These are phyloP conservation scores for Trinorchestia longiramus DNA, from an alignment of 1,140 invertebrate species.

Conservation along the genomic window DNA sequence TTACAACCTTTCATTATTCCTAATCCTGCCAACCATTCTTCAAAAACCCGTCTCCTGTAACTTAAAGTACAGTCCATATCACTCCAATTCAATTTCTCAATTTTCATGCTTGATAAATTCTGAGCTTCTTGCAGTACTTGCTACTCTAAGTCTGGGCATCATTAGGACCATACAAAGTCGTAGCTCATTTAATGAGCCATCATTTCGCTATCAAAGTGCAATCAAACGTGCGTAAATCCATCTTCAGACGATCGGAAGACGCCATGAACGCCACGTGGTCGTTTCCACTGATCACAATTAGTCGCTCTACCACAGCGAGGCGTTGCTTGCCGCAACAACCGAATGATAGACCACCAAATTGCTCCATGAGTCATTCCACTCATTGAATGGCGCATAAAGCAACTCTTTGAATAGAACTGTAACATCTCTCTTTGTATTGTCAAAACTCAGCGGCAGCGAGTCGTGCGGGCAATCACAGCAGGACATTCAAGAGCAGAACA, in stretches of 20 bases:
- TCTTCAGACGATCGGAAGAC: background rate
- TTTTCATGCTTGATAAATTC: background rate
- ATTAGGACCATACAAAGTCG: background rate
- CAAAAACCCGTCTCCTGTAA: too few relatives aligned
- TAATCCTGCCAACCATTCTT: too few relatives aligned
- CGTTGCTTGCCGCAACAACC: background rate
- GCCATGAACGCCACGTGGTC: background rate
- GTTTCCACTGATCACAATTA: background rate
- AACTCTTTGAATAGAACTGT: conserved; percentile 49
- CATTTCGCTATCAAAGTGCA: background rate
- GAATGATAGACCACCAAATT: conserved; percentile 22
- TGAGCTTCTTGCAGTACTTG: background rate
- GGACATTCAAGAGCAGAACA: conserved; percentile 28
- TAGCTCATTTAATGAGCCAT: conserved; percentile 1
- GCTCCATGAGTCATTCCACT: conserved; percentile 11
- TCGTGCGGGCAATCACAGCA: conserved; percentile 46
- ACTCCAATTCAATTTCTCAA: background rate
- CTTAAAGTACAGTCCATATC: too few relatives aligned
- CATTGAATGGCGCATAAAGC: conserved; percentile 46
- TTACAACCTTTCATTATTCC: too few relatives aligned
- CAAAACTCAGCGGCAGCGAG: conserved; percentile 34
- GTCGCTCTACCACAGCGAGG: background rate
- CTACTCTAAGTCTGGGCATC: background rate
- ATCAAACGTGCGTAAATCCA: background rate
- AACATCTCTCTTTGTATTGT: conserved; percentile 46